Base-by-base conservation (phyloP, 2,797 vertebrate genomes). In the Ammospiza maritima region DNA sequence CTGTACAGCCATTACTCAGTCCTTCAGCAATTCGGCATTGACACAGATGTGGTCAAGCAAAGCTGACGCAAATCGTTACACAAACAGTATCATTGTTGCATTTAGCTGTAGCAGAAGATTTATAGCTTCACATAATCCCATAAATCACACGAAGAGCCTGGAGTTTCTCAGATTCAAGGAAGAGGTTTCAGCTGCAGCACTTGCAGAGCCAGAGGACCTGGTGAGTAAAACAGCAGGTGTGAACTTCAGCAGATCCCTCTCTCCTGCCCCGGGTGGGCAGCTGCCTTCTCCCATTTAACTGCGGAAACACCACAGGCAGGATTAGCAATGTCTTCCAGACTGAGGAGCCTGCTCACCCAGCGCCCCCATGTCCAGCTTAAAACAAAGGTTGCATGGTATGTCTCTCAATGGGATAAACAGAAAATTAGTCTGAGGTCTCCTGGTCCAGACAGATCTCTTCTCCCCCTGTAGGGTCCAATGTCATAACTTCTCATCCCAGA, bases 101-200 rank as follows among this genome's bases (percentile, higher is more conserved):
- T 72, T 94, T 88, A 92, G 70, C 66, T 70, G 47, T n/a, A 92
- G 50, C 47, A 45, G 79, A 80, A 69, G 92, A 89, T 89, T 92
- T 96, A 92, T 66, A 42, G 54, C 51, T 84, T 91, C 51, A 36
- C 47, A 53, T 17, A 62, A 84, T 25, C 23, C 47, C 64, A 92
- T 88, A 88, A 86, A 90, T 92, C 61, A 89, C 23, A 3, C 54
- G 50, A 60, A 94, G 57, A 85, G 65, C 45, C 92, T 95, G 93
- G 38, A 89, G 30, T 72, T 84, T 92, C 61, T 95, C 94, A 92
- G 12, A 54, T 17, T 45, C 20, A 17, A 58, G 38, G 34, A 57
- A 65, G 44, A 58, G 3, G 6, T 74, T 83, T 85, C 64, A 56
- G 34, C 84, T 73, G 78, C 1, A 0, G 48, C 15, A 4, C n/a